Evolutionary conservation across 2,113 vertebrate genomes (phyloP), one percentile per base, ranked within the genome.

Genomic region (Myotis yumanensis): DNA sequence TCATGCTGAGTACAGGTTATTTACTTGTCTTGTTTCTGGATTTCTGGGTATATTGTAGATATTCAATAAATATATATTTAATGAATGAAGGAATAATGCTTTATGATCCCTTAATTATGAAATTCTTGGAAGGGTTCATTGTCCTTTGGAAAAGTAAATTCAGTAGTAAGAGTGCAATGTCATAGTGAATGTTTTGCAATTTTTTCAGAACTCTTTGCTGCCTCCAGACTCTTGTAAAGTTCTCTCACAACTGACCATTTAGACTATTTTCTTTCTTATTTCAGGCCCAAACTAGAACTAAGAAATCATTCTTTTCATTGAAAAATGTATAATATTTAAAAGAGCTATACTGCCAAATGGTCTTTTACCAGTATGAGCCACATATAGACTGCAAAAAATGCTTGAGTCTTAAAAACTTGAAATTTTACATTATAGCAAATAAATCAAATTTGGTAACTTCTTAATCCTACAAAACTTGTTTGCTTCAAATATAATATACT

Each of bases 141-240:
- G 77, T 66, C 48, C 17, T 32, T 11, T 17, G 11, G 83, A 91
- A 82, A 79, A 52, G 28, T 66, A 32, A 79, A 66, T 59, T 72
- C n/a, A 20, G 5, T 54, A 52, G 35, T 25, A 66, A 83, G 51
- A 7, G 7, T 89, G 18, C 75, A 51, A 37, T 43, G 32, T 40
- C 73, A 52, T 7, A n/a, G 20, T 43, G 64, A 91, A 2, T 37
- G 22, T 79, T 86, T 16, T 75, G 68, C 71, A 77, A 25, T 12
- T 75, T 90, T 88, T 92, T 95, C 69, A 89, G 22, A 79, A 89
- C 11, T 18, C 20, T 80, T 92, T 75, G 12, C 54, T 75, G 16
- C 23, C 54, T 87, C 43, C 11, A 62, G 28, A 46, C 17, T 85
- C 15, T 51, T 83, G 64, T 46, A 16, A 37, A 23, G 71, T 59